Base-by-base conservation (phyloP, 2,888 invertebrate species). In the Synergus laeviventris region DNA sequence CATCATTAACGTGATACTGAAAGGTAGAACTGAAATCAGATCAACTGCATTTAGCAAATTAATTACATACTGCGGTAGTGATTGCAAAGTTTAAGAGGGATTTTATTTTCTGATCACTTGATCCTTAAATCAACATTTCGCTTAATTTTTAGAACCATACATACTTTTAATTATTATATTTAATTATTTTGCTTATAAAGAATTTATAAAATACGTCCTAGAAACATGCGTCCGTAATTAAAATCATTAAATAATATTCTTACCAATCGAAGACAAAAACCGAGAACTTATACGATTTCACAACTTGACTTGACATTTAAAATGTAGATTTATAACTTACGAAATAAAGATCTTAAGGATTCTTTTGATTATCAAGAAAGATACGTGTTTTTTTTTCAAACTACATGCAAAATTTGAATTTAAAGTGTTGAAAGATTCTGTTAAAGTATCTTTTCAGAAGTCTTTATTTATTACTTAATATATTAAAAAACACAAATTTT, bases 281-380 rank as follows among this genome's bases (percentile, higher is more conserved):
- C 36, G n/a, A 54, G 5, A 5, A 36, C 36, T 36, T 61, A 31
- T 36, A 36, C 36, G 11, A 62, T 62, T 62, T 38, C 38, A 38
- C 38, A 62, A 62, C 11, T n/a, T 18, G n/a, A n/a, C 5, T 62
- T 62, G 62, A 39, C 62, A 62, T 62, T 62, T 39, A 62, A 38
- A 62, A 18, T 61, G 62, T 38, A 62, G 59, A 38, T 62, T 62
- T 62, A 62, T 38, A 38, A 38, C 18, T 39, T 62, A 18, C 38
- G n/a, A 38, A 62, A 61, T 60, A 60, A 16, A 61, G 8, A 36
- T 31, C 16, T 61, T 36, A 1, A 61, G 9, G 16, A 61, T 61
- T 61, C 8, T 61, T 24, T 61, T 7, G 36, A n/a, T 61, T 61
- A 11, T 18, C 18, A 18, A 54, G 8, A 18, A 18, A 18, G 18